Evolutionary conservation across 2,113 vertebrate species (phyloP), one percentile per base, ranked within the genome.

Genomic region (Oxyura jamaicensis): DNA sequence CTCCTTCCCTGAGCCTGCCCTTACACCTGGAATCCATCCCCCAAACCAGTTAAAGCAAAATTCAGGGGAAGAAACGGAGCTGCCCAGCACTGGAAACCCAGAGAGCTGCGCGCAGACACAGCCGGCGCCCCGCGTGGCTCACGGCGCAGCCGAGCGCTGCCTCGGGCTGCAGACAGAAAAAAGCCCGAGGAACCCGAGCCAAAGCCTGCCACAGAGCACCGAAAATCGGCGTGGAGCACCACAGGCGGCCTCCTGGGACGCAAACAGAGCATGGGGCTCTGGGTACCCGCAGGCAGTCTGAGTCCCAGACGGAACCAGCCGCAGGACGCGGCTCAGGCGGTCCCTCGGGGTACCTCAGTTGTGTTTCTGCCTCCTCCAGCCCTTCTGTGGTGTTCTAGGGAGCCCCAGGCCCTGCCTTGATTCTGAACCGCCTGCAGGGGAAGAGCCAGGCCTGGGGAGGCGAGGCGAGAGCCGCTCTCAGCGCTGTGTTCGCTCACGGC

Each of bases 71-170:
- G 11, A 41, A 52, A 48, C 39, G 22, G 46, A 62, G 53, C 72
- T 9, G 59, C 29, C 59, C 72, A 36, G 53, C 46, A 39, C 42
- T 16, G 53, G 33, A 12, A 48, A 2, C 28, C 35, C 41, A 42
- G n/a, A 23, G 22, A 29, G 6, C 1, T 2, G 7, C 4, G 25
- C 0, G 48, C 25, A 5, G 14, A 5, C 46, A 18, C 11, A 3
- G 67, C n/a, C 21, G 35, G 35, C 22, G 66, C n/a, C 28, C 3
- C 9, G 13, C 22, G 6, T 42, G 5, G 63, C 42, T 48, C 28
- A 3, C 22, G 15, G 8, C 21, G 33, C 2, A 39, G 26, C 39
- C 20, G 8, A 52, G 21, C 8, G 20, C 42, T 6, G 23, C 6
- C 13, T 13, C 22, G 68, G 36, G 36, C 36, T 29, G 8, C n/a